These are phyloP conservation scores for Lasius fuliginosus DNA, from an alignment of 2,888 invertebrate species.

Conservation along the genomic window DNA sequence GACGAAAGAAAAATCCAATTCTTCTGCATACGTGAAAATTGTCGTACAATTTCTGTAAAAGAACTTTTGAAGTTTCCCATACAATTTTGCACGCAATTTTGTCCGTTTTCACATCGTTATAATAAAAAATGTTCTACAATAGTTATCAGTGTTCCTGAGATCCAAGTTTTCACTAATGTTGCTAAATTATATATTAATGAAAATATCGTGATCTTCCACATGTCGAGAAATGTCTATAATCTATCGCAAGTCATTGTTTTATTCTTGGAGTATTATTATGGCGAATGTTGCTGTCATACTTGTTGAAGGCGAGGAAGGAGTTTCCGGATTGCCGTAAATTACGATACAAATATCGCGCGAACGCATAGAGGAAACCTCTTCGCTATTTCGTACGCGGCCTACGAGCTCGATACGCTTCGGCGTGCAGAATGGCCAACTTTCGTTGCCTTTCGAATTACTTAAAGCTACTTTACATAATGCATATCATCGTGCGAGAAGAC, in stretches of 20 bases:
- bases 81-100: not conserved
- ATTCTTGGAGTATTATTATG: not conserved
- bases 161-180: not conserved
- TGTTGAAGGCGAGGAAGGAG: not conserved
- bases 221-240: not conserved
- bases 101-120: not conserved
- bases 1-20: not conserved
- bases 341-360: conserved; percentile 18
- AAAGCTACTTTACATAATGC: conserved; percentile 69
- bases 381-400: conserved; percentile 29
- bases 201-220: not conserved
- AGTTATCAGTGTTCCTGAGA: not conserved
- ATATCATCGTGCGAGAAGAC: conserved; percentile 54
- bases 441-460: conserved; percentile 64
- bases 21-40: not conserved
- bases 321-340: not conserved
- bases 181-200: not conserved
- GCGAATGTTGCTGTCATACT: not conserved
- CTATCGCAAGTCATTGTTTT: not conserved
- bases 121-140: not conserved
- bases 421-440: conserved; percentile 67
- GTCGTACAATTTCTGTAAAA: not conserved
- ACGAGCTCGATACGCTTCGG: conserved; percentile 54
- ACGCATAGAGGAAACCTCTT: not conserved
- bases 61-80: not conserved